phyloP scores from a whole-genome alignment of 2,797 vertebrate species.

The Micromesistius poutassou region DNA sequence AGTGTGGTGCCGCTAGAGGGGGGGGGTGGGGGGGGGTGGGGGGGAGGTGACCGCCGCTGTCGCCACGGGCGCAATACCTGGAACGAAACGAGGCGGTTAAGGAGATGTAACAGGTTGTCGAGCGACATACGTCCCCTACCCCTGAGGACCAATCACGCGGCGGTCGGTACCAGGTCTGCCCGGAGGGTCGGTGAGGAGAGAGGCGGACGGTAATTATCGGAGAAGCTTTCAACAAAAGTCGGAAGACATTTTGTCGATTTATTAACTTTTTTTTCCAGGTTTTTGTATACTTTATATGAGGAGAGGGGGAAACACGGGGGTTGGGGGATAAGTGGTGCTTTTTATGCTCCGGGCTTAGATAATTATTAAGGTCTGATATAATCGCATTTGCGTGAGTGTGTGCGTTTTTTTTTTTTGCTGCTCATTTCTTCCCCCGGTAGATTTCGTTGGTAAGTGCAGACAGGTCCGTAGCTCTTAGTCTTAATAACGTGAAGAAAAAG shows the following conservation, averaged over 20 bases:
- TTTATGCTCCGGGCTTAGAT: slow-evolving; percentile 2
- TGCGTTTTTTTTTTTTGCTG: no score
- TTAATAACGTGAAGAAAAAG: slow-evolving; percentile 16
- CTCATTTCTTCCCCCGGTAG: background rate
- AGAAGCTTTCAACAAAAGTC: slow-evolving; percentile 13
- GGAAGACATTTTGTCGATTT: slow-evolving; percentile 10
- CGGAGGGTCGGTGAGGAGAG: no score
- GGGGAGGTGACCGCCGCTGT: slow-evolving; percentile 53
- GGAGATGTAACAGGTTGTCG: slow-evolving; percentile 52
- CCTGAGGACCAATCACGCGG: slow-evolving; percentile 12
- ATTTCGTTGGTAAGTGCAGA: slow-evolving; percentile 25
- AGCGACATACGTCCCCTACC: slow-evolving; percentile 21
- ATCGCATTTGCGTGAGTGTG: slow-evolving; percentile 2
- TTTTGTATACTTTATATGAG: slow-evolving; percentile 8
- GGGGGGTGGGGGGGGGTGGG: slow-evolving; percentile 55
- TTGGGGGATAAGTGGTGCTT: background rate
- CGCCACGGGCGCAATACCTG: slow-evolving; percentile 53
- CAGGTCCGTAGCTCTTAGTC: slow-evolving; percentile 13
- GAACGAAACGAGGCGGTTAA: slow-evolving; percentile 66
- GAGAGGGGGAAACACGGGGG: background rate
- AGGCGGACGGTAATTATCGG: slow-evolving; percentile 10
- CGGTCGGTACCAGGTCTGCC: no score
- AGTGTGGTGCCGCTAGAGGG: slow-evolving; percentile 45
- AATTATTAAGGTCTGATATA: slow-evolving; percentile 10
- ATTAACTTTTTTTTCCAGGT: background rate